Evolutionary conservation across 92 coral and sea anemone species (phyloP).

Genomic region (Siderastrea siderea): DNA sequence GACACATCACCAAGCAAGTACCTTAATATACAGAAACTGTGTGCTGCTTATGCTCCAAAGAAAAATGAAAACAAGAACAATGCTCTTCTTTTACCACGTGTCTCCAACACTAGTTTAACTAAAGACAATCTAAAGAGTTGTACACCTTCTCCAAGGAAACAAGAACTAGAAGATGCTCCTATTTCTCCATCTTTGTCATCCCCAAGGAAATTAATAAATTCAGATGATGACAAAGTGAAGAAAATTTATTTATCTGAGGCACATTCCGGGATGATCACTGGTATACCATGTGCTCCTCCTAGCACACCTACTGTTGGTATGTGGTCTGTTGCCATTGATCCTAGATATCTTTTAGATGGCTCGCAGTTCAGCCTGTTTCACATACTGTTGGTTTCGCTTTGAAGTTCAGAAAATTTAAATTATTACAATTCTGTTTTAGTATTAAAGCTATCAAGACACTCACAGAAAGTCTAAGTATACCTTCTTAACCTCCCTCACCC

Average conservation of each 20-base stretch:
- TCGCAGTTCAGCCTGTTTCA: too few species aligned
- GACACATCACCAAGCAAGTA: slow-evolving; percentile 32
- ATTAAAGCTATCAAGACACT: too few species aligned
- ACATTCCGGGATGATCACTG: slow-evolving; percentile 88
- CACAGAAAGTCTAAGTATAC: too few species aligned
- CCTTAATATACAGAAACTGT: slow-evolving; percentile 61
- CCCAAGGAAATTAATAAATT: slow-evolving; percentile 44
- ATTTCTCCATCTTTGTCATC: slow-evolving; percentile 13
- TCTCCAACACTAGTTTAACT: slow-evolving; percentile 45
- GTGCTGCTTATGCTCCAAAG: slow-evolving; percentile 68
- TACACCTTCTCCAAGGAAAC: slow-evolving; percentile 36
- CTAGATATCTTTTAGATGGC: too few species aligned
- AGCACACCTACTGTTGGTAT: slow-evolving; percentile 86
- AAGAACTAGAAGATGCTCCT: slow-evolving; percentile 27
- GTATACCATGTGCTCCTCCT: slow-evolving; percentile 95
- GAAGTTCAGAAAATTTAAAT: not conserved
- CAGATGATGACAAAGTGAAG: slow-evolving; percentile 66
- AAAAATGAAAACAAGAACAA: slow-evolving; percentile 40
- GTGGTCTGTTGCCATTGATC: not conserved
- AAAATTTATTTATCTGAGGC: slow-evolving; percentile 90
- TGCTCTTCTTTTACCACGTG: slow-evolving; percentile 72
- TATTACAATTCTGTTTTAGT: not conserved
- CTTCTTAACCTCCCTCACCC: too few species aligned
- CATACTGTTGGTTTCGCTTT: too few species aligned
- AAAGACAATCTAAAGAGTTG: not conserved